Evolutionary conservation across 2,888 invertebrate genomes (phyloP).

Genomic region (Dicyrtomina minuta): DNA sequence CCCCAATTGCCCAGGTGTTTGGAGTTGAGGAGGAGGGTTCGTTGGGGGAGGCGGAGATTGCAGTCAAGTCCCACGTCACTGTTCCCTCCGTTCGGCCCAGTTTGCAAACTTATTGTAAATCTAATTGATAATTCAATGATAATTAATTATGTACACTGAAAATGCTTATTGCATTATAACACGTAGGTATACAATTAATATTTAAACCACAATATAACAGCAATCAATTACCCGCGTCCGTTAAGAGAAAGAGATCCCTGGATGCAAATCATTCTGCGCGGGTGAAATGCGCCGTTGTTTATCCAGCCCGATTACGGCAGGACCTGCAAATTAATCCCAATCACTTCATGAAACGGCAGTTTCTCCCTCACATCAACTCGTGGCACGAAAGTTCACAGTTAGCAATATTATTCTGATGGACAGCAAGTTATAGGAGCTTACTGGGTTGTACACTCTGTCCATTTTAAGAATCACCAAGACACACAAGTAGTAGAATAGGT

Average conservation of each 20-base stretch:
- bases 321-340: slow-evolving; percentile 63
- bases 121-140: no score
- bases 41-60: slow-evolving; percentile 63
- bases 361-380: no score
- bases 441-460: slow-evolving; percentile 44
- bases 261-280: slow-evolving; percentile 72
- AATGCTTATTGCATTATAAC: neutral
- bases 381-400: no score
- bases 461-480: no score
- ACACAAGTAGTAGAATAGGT: no score
- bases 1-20: slow-evolving; percentile 15
- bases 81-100: slow-evolving; percentile 70
- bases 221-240: slow-evolving; percentile 62
- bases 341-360: no score
- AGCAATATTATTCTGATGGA: no score
- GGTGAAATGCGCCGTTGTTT: slow-evolving; percentile 66
- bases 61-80: slow-evolving; percentile 77
- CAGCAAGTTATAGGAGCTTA: slow-evolving; percentile 29
- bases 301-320: slow-evolving; percentile 70
- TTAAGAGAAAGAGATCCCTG: slow-evolving; percentile 66
- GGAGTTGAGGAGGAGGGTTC: slow-evolving; percentile 64
- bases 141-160: neutral
- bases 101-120: slow-evolving; percentile 75
- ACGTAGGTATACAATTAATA: neutral
- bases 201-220: neutral